phyloP scores from a whole-genome alignment of 2,888 invertebrate genomes.

The Peribatodes rhomboidaria region DNA sequence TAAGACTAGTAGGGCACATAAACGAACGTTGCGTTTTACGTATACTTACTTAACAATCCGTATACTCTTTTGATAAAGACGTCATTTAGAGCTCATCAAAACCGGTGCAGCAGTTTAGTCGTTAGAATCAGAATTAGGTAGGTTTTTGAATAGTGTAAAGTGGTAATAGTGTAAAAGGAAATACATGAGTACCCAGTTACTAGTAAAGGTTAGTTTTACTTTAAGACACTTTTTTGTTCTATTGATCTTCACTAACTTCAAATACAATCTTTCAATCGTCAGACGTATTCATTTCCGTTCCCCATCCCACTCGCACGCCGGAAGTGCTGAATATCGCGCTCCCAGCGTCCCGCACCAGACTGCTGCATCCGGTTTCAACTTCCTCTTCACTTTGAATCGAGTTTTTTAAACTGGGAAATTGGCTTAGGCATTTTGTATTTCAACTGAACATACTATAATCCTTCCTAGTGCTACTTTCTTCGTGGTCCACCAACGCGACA shows the following conservation, averaged over 20 bases:
- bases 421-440: conserved; percentile 1
- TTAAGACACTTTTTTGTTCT: background rate
- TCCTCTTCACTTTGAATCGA: conserved; percentile 70
- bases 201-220: background rate
- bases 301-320: conserved; percentile 61
- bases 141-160: too few species aligned
- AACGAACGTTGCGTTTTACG: too few species aligned
- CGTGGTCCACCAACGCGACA: background rate
- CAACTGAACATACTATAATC: background rate
- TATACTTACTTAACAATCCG: too few species aligned
- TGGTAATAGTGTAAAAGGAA: too few species aligned
- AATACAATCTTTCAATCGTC: conserved; percentile 62
- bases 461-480: background rate
- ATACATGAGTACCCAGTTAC: too few species aligned
- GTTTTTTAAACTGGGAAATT: conserved; percentile 51
- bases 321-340: conserved; percentile 76
- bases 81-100: too few species aligned
- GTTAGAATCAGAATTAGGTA: too few species aligned
- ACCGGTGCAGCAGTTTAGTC: too few species aligned
- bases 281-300: conserved; percentile 75
- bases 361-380: conserved; percentile 76
- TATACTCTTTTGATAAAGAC: too few species aligned
- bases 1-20: too few species aligned
- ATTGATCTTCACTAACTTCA: conserved; percentile 39
- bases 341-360: conserved; percentile 70